Evolutionary conservation across 1,140 invertebrate genomes (phyloP).

Genomic region (Frieseomelitta varia): DNA sequence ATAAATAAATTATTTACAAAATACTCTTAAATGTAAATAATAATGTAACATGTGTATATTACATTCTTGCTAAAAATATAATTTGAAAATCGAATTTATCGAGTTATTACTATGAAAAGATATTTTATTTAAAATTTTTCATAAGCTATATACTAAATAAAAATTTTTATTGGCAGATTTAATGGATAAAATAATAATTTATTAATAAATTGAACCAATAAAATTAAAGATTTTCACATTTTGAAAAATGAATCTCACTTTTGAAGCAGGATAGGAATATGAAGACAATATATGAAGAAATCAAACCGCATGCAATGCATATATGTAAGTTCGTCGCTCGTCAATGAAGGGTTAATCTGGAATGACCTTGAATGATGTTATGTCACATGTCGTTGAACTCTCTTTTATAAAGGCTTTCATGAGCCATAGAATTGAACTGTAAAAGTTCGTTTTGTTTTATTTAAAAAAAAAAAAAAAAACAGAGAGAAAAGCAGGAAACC

Average conservation of each 20-base stretch:
- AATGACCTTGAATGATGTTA: background rate
- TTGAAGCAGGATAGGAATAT: background rate
- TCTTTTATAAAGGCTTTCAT: background rate
- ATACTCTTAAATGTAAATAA: background rate
- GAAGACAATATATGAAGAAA: background rate
- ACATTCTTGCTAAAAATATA: background rate
- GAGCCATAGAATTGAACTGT: background rate
- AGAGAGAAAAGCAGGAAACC: no score
- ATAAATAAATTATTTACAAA: background rate
- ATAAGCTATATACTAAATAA: background rate
- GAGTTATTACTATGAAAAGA: background rate
- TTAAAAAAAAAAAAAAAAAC: background rate
- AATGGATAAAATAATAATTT: no score
- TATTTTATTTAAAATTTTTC: background rate
- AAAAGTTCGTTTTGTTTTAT: background rate
- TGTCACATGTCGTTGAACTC: slow-evolving; percentile 3
- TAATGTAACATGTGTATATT: background rate
- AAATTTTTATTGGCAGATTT: background rate
- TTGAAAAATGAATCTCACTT: background rate
- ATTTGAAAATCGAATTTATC: background rate
- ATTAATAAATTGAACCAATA: no score
- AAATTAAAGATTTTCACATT: background rate
- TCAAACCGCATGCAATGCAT: background rate
- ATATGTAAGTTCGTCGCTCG: background rate
- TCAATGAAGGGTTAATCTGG: background rate